Base-by-base conservation (phyloP, 2,113 vertebrate genomes). In the Dicerorhinus sumatrensis region DNA sequence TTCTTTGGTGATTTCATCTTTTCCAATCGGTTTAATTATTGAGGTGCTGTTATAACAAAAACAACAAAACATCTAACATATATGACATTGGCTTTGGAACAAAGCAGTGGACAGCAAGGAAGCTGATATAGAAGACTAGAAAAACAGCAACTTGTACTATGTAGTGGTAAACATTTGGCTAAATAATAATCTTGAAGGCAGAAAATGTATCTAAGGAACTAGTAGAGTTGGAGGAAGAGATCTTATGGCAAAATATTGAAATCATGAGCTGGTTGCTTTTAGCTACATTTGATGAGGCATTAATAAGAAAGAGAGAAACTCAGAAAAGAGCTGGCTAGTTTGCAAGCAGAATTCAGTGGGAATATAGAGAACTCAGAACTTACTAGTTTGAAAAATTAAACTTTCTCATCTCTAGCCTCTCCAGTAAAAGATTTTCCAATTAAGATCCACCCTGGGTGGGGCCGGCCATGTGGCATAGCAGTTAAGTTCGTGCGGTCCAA, bases 391-490 rank as follows among this genome's bases (percentile, higher is more conserved):
- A 82, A 96, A 91, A 89, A 89, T 16, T 79, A 76, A 91, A 56
- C 14, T 48, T 95, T 80, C 60, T 95, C n/a, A 82, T 82, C 60
- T 89, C 36, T 29, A 97, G 60, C 27, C 46, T 95, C 77, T 93
- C 33, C 29, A 89, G 51, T 39, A 91, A 93, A 91, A 95, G 7
- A 91, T 77, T 89, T 97, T 96, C 72, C 89, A 86, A 84, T 87
- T 54, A 83, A 90, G 56, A 87, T 62, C 33, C 25, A 88, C 33
- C 33, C 16, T 96, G 75, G 60, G 46, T 42, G 42, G 42, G 42
- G 42, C 42, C 42, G 42, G 42, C 42, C 42, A 42, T 4, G 42
- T 42, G 42, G 42, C 42, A 42, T 5, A 42, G 42, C 42, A 42
- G 42, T 42, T 42, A 42, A 42, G 42, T 42, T 42, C 42, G 5